Conservation (phyloP, 2,797 vertebrate genomes). For the Tragopan temminckii region DNA sequence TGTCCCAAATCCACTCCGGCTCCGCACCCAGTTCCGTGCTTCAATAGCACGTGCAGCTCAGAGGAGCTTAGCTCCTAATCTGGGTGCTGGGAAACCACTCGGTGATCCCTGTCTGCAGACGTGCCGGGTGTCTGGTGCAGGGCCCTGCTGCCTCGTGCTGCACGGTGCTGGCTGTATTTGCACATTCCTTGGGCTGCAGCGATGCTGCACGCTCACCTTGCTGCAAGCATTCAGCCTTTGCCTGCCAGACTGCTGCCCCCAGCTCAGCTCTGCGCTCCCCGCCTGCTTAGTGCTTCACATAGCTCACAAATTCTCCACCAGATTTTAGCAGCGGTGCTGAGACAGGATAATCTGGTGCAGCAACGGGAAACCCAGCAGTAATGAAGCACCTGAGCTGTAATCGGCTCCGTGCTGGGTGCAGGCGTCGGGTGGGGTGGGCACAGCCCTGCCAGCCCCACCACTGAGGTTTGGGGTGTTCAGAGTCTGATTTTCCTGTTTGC, state of each 20-base stretch:
- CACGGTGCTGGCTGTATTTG: neutral
- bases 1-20: accelerated
- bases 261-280: neutral
- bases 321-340: slow-evolving; percentile 16
- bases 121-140: neutral
- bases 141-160: neutral
- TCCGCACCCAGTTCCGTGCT: neutral
- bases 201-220: neutral
- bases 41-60: neutral
- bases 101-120: neutral
- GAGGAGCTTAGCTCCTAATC: neutral
- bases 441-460: neutral
- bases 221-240: neutral
- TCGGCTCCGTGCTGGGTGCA: neutral
- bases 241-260: neutral
- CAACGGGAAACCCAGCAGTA: neutral
- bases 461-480: accelerated
- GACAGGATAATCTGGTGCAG: slow-evolving; percentile 17
- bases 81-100: accelerated
- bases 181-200: neutral
- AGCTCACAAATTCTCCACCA: neutral
- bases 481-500: too few species aligned
- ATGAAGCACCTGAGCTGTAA: neutral
- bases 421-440: accelerated
- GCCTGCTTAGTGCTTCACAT: neutral